A percentile compares a stretch with the other conserved stretches of the same genome.
Evolutionary conservation across 2,888 invertebrate species (phyloP).

Genomic region (Harmothoe impar): DNA sequence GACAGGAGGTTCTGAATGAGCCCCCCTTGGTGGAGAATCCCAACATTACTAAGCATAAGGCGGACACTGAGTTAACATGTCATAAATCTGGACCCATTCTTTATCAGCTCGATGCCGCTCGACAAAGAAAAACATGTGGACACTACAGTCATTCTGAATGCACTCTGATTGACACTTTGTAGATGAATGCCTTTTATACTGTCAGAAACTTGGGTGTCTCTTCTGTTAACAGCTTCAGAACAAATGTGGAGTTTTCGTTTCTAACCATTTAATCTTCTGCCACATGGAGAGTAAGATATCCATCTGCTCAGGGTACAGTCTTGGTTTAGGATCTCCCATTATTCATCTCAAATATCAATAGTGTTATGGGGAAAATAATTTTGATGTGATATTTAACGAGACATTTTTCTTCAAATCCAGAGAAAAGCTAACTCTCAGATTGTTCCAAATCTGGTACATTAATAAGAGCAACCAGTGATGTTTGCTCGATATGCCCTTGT

Average conservation of each 20-base stretch:
- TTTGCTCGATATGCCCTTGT: too few relatives aligned
- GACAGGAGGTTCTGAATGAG: background rate
- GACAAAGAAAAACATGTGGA: conserved; percentile 19
- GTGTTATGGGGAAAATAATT: too few relatives aligned
- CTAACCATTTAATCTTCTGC: background rate
- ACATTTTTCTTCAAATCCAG: too few relatives aligned
- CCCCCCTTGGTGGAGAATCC: background rate
- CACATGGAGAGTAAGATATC: too few relatives aligned
- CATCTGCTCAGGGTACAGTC: too few relatives aligned
- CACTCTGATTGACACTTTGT: background rate
- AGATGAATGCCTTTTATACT: background rate
- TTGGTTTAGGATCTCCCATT: too few relatives aligned
- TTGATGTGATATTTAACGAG: too few relatives aligned
- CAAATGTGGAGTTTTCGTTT: background rate
- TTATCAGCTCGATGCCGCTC: background rate
- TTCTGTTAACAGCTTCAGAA: background rate
- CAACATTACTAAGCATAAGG: background rate
- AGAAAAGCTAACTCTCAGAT: too few relatives aligned
- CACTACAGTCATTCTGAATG: background rate
- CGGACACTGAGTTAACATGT: background rate
- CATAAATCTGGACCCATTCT: background rate
- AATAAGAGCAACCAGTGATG: too few relatives aligned
- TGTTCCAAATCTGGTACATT: too few relatives aligned
- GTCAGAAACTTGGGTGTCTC: background rate
- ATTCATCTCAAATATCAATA: too few relatives aligned